phyloP scores from a whole-genome alignment of 2,113 vertebrate species.

The Carassius carassius region DNA sequence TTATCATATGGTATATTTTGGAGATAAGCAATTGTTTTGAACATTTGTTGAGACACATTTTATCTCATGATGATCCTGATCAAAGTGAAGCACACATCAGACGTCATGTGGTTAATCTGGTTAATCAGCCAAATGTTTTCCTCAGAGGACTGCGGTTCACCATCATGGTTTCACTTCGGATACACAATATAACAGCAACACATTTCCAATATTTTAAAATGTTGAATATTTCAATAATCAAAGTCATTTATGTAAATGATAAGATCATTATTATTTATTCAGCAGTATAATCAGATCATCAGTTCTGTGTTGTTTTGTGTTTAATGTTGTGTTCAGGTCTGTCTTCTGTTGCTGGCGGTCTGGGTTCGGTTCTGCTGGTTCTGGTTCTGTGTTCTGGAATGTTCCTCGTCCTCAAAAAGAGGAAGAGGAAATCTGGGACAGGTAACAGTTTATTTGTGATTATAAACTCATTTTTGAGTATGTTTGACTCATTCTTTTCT shows the following conservation, averaged over 20 bases:
- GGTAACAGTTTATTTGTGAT: not conserved
- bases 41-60: not conserved
- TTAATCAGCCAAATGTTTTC: not conserved
- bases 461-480: not conserved
- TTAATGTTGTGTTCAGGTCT: not conserved
- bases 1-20: too few relatives aligned
- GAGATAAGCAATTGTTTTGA: not conserved
- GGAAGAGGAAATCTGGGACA: not conserved
- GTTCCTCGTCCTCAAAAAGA: slow-evolving; percentile 11
- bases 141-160: not conserved
- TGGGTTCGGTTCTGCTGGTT: slow-evolving; percentile 6
- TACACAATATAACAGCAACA: not conserved
- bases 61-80: not conserved
- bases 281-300: too few relatives aligned
- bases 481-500: not conserved
- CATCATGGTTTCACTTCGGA: not conserved
- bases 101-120: not conserved
- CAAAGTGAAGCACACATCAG: not conserved
- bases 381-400: not conserved
- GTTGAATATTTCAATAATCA: too few relatives aligned
- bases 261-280: too few relatives aligned
- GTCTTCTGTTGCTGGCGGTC: not conserved
- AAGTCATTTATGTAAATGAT: too few relatives aligned
- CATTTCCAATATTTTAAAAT: not conserved
- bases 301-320: too few relatives aligned